A percentile compares a stretch with the other conserved stretches of the same genome.
Evolutionary conservation across 1,140 invertebrate genomes (phyloP).

Genomic region (Cryptotermes secundus): DNA sequence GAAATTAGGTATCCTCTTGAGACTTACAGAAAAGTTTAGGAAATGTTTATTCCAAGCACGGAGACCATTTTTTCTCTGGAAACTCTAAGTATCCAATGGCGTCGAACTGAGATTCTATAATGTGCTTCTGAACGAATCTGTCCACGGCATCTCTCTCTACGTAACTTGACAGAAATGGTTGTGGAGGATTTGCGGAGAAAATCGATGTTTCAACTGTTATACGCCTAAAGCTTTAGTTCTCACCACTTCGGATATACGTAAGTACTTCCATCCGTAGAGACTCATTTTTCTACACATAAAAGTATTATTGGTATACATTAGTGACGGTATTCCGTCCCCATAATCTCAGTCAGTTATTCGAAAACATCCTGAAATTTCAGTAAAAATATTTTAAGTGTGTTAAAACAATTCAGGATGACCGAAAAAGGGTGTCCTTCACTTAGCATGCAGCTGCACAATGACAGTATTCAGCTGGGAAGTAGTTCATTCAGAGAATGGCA

Average conservation of each 20-base stretch:
- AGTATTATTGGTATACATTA: no score
- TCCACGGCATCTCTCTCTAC: background rate
- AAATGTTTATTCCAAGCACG: background rate
- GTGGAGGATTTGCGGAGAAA: background rate
- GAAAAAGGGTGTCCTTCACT: no score
- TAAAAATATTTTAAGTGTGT: no score
- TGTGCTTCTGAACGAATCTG: background rate
- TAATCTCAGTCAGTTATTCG: no score
- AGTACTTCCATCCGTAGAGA: background rate
- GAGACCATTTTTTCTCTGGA: background rate
- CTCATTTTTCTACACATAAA: no score
- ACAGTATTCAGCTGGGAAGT: no score
- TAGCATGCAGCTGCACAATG: no score
- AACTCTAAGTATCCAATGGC: background rate
- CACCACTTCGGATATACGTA: background rate
- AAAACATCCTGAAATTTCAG: no score
- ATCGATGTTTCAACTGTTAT: background rate
- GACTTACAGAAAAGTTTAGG: background rate
- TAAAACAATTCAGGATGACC: no score
- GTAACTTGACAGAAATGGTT: background rate
- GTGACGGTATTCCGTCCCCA: no score
- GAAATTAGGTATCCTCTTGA: background rate
- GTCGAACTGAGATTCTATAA: background rate
- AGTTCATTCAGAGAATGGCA: no score
- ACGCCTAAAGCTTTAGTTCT: background rate